Conservation (phyloP, 2,797 vertebrate species). For the Intellagama lesueurii region DNA sequence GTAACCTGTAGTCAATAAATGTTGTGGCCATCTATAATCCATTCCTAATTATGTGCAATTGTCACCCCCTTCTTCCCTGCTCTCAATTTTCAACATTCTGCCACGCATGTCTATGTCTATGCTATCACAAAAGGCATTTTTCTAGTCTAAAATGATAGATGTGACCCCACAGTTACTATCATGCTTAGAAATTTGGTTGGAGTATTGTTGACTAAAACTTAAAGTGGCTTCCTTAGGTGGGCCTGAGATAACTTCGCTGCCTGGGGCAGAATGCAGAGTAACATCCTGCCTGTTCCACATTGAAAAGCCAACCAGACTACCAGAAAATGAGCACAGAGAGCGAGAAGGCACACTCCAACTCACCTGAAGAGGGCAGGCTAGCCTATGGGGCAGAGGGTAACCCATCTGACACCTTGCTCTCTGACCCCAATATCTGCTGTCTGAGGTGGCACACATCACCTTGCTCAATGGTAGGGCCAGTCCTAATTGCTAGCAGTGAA, state of each 20-base stretch:
- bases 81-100: not conserved
- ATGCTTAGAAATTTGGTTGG: not conserved
- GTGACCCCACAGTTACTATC: not conserved
- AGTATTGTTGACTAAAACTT: not conserved
- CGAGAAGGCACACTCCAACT: not conserved
- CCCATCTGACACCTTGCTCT: not conserved
- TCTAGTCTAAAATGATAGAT: not conserved
- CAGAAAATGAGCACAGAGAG: not conserved
- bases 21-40: not conserved
- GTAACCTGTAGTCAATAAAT: not conserved
- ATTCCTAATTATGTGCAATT: not conserved
- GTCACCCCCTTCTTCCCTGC: not conserved
- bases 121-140: not conserved
- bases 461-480: not conserved
- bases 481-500: not conserved
- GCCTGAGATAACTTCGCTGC: not conserved
- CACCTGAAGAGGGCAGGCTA: not conserved
- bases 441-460: not conserved
- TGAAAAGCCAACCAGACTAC: not conserved
- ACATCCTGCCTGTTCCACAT: not conserved
- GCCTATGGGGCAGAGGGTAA: not conserved
- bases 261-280: not conserved
- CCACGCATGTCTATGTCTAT: not conserved
- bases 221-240: not conserved
- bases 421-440: not conserved